phyloP scores from a whole-genome alignment of 2,888 invertebrate genomes.

The Sisyra terminalis region DNA sequence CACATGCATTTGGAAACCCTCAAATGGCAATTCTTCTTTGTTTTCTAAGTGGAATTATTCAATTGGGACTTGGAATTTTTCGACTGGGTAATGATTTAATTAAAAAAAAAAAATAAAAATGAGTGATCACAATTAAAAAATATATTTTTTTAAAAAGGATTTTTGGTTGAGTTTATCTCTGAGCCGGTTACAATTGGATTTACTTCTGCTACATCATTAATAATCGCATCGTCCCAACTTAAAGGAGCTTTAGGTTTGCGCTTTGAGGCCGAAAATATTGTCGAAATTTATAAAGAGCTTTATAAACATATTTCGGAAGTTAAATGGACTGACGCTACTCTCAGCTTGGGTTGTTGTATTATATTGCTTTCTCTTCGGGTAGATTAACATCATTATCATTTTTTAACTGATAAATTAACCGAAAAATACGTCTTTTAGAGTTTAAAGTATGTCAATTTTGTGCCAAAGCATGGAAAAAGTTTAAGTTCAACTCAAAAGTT shows the following conservation, averaged over 20 bases:
- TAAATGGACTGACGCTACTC: constrained; percentile 38
- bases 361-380: constrained; percentile 45
- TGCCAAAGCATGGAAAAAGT: constrained; percentile 23
- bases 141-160: constrained; percentile 29
- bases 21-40: constrained; percentile 48
- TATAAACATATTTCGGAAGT: constrained; percentile 34
- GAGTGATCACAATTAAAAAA: constrained; percentile 1
- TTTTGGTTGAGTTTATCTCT: constrained; percentile 57
- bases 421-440: constrained; percentile 27
- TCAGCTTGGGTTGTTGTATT: constrained; percentile 43
- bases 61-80: constrained; percentile 41
- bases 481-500: constrained; percentile 20
- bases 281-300: constrained; percentile 39
- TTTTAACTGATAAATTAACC: not conserved
- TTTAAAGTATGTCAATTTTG: constrained; percentile 35
- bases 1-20: constrained; percentile 31
- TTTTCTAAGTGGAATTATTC: constrained; percentile 46
- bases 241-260: constrained; percentile 45
- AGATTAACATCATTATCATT: constrained; percentile 11
- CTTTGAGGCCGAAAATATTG: constrained; percentile 42
- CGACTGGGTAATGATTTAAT: constrained; percentile 37
- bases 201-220: constrained; percentile 58
- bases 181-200: constrained; percentile 58
- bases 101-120: not conserved
- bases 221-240: constrained; percentile 59